phyloP scores from a whole-genome alignment of 2,888 invertebrate genomes.

The Dryobotodes eremita region DNA sequence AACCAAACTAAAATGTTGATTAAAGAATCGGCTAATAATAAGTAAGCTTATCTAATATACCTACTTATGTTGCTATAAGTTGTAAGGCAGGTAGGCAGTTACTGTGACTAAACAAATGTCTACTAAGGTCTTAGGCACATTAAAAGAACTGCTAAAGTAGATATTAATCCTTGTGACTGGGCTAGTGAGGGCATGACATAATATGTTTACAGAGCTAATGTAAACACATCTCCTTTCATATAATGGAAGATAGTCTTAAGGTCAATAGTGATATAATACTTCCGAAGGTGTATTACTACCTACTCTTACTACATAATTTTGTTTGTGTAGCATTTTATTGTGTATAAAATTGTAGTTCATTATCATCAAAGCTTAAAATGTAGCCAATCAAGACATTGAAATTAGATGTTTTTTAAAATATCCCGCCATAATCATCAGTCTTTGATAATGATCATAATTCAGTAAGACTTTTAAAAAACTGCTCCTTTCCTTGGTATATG shows the following conservation, averaged over 20 bases:
- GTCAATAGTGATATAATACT: constrained; percentile 37
- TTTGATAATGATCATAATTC: background rate
- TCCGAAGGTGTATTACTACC: constrained; percentile 16
- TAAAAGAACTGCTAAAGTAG: background rate
- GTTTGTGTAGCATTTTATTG: background rate
- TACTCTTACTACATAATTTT: constrained; percentile 10
- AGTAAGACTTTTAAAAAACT: background rate
- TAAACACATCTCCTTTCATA: constrained; percentile 43
- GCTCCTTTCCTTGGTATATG: background rate
- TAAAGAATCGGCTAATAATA: constrained; percentile 18
- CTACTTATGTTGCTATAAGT: background rate
- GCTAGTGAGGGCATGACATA: constrained; percentile 29
- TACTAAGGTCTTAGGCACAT: background rate
- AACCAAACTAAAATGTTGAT: constrained; percentile 1
- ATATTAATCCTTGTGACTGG: background rate
- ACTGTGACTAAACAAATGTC: background rate
- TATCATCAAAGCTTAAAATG: background rate
- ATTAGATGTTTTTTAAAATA: background rate
- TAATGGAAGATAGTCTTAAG: constrained; percentile 42
- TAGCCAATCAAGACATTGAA: background rate
- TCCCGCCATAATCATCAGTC: background rate
- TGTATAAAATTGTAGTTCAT: background rate
- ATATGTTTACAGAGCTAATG: constrained; percentile 49
- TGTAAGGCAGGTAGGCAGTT: background rate
- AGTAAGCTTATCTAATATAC: constrained; percentile 19